These are phyloP conservation scores for Microctonus brassicae DNA, from an alignment of 2,888 invertebrate species.

Conservation along the genomic window DNA sequence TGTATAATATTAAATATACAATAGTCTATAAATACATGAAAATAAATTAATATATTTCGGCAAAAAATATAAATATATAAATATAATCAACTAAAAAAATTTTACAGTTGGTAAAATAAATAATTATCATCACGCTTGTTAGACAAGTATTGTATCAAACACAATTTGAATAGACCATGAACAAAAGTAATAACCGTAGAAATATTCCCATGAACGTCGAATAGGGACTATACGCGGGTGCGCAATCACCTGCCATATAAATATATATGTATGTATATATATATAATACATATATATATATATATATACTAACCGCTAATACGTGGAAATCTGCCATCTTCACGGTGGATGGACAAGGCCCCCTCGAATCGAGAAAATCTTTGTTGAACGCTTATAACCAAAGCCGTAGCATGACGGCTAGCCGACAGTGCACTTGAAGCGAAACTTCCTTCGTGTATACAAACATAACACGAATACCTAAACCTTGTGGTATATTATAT, in stretches of 20 bases:
- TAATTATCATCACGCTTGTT: conserved; percentile 15
- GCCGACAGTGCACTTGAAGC: conserved; percentile 47
- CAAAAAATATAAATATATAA: background rate
- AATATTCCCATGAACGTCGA: conserved; percentile 25
- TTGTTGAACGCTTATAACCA: conserved; percentile 25
- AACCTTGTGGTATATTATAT: no score
- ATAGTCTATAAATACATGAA: no score
- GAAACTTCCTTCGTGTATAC: conserved; percentile 48
- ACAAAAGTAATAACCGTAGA: conserved; percentile 23
- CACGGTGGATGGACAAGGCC: conserved; percentile 39
- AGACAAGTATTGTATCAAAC: conserved; percentile 22
- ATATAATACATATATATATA: background rate
- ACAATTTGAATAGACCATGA: background rate
- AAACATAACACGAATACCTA: background rate
- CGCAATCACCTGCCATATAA: conserved; percentile 23
- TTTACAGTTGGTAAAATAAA: conserved; percentile 15
- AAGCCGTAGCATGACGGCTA: conserved; percentile 48
- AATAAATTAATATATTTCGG: background rate
- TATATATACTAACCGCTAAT: conserved; percentile 16
- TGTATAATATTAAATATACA: no score
- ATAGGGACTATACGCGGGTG: background rate
- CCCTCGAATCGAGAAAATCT: conserved; percentile 30
- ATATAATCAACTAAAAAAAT: background rate
- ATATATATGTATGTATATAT: conserved; percentile 18
- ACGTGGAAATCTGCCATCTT: conserved; percentile 43